phyloP scores from a whole-genome alignment of 2,888 invertebrate genomes.

The Epinotia ramella region DNA sequence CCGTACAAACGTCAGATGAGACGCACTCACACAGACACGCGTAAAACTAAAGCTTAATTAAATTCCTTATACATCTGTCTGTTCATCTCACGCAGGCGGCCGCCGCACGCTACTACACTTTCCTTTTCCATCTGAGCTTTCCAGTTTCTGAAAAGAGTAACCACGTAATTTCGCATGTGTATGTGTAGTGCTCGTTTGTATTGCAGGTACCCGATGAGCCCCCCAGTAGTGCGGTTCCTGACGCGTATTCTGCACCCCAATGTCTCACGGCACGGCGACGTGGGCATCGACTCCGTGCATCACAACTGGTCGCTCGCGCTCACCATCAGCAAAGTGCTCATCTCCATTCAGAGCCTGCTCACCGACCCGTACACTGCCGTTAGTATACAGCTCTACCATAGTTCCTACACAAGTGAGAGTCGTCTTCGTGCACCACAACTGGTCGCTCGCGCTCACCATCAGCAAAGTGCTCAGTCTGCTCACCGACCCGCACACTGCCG shows the following conservation, averaged over 20 bases:
- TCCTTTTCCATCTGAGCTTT: background rate
- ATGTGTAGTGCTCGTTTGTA: background rate
- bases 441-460: slow-evolving; percentile 96
- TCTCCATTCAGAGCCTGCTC: slow-evolving; percentile 94
- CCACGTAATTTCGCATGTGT: background rate
- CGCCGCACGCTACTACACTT: background rate
- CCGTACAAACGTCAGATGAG: no score
- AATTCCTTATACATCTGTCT: no score
- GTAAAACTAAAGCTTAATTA: no score
- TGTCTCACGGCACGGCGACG: slow-evolving; percentile 97
- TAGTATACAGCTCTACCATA: slow-evolving; percentile 57
- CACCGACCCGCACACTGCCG: slow-evolving; percentile 95
- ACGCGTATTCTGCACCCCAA: slow-evolving; percentile 98
- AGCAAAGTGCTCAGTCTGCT: slow-evolving; percentile 94
- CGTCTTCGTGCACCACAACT: slow-evolving; percentile 95
- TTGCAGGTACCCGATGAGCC: slow-evolving; percentile 93
- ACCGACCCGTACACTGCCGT: slow-evolving; percentile 96
- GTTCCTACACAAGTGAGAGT: background rate
- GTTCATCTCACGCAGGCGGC: background rate
- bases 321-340: slow-evolving; percentile 94
- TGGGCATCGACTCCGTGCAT: slow-evolving; percentile 97
- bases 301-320: slow-evolving; percentile 98
- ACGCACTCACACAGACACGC: no score
- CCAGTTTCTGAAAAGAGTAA: background rate
- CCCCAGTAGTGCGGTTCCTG: slow-evolving; percentile 95